Conservation (phyloP, 2,797 vertebrate species). For the Sebastes iracundus region DNA sequence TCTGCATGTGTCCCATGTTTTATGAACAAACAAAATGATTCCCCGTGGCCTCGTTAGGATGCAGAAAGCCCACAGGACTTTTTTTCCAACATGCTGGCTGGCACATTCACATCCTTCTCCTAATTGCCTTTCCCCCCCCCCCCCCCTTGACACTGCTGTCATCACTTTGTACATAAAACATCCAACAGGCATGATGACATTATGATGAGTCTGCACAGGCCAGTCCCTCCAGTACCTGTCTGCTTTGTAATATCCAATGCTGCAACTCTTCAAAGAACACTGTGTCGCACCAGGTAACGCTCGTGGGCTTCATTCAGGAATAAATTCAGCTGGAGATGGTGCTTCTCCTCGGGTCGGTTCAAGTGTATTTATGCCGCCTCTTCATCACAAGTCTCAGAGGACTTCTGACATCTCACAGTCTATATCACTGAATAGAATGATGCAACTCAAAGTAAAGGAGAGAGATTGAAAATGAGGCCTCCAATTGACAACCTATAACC, state of each 20-base stretch:
- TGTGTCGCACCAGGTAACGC: not conserved
- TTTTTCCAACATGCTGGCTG: constrained; percentile 49
- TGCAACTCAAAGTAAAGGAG: constrained; percentile 2
- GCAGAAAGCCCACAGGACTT: constrained; percentile 44
- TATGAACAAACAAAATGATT: constrained; percentile 41
- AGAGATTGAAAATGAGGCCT: not conserved
- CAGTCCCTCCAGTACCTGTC: not conserved
- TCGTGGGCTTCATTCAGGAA: not conserved
- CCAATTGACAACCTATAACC: not conserved
- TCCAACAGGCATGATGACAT: constrained; percentile 22
- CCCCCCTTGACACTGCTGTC: constrained; percentile 16
- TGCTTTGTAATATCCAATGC: constrained; percentile 3
- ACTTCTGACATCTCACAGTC: not conserved
- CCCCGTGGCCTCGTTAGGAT: constrained; percentile 62
- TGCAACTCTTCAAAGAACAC: constrained; percentile 16
- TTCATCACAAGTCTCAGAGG: constrained; percentile 7
- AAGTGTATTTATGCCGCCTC: not conserved
- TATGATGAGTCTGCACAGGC: constrained; percentile 4
- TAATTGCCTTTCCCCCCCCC: constrained; percentile 31
- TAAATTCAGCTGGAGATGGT: not conserved
- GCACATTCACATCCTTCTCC: constrained; percentile 28
- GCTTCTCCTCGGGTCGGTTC: not conserved
- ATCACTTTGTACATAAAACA: constrained; percentile 29
- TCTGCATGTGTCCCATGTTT: not conserved
- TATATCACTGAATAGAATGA: constrained; percentile 1